Conservation (phyloP, 2,888 invertebrate species). For the Spodoptera exigua region DNA sequence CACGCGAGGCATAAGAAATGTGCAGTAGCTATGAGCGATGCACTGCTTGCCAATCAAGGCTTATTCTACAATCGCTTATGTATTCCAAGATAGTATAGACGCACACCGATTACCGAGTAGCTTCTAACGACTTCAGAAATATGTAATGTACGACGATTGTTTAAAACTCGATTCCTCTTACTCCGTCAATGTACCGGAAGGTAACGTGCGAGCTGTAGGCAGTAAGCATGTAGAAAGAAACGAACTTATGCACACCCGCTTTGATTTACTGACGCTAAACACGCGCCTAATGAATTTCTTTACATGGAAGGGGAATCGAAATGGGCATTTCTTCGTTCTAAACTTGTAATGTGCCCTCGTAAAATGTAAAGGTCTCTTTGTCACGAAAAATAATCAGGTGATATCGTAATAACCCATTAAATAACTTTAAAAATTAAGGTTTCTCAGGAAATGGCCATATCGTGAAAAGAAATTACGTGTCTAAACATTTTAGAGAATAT, state of each 20-base stretch:
- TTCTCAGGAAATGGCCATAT: slow-evolving; percentile 1
- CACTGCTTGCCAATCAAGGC: slow-evolving; percentile 82
- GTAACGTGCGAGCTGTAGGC: slow-evolving; percentile 31
- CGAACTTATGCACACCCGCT: slow-evolving; percentile 32
- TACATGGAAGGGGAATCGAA: slow-evolving; percentile 41
- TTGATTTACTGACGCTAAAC: slow-evolving; percentile 50
- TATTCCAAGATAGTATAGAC: slow-evolving; percentile 42
- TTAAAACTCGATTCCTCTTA: slow-evolving; percentile 45
- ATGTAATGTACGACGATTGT: slow-evolving; percentile 50
- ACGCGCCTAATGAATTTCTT: slow-evolving; percentile 47
- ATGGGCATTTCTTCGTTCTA: slow-evolving; percentile 40
- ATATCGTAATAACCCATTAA: slow-evolving; percentile 35
- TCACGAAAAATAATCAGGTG: slow-evolving; percentile 48
- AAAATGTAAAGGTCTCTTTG: slow-evolving; percentile 54
- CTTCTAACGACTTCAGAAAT: slow-evolving; percentile 43
- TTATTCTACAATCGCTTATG: slow-evolving; percentile 60
- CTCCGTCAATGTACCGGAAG: slow-evolving; percentile 45
- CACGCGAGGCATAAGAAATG: slow-evolving; percentile 50
- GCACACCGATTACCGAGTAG: slow-evolving; percentile 31
- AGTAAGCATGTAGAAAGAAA: slow-evolving; percentile 37
- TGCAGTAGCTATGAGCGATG: slow-evolving; percentile 63
- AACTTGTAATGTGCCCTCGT: slow-evolving; percentile 44
- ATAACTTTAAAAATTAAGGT: slow-evolving; percentile 23
- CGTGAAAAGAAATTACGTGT: slow-evolving; percentile 4
- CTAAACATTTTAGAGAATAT: slow-evolving; percentile 8